Evolutionary conservation across 1,140 invertebrate species (phyloP).

Genomic region (Pogonomyrmex californicus): DNA sequence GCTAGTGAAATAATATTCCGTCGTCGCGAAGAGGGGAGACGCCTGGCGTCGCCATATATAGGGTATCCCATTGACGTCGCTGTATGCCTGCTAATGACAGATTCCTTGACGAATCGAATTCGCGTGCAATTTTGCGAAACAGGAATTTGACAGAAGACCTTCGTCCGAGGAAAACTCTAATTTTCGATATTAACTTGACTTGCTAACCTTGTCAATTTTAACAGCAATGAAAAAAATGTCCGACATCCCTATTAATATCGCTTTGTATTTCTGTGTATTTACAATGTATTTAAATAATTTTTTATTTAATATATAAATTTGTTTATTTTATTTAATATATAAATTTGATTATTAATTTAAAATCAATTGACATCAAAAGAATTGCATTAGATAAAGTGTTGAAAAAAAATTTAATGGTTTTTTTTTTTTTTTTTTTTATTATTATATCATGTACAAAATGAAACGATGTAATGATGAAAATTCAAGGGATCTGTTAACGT

Average conservation of each 20-base stretch:
- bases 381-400: background rate
- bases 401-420: background rate
- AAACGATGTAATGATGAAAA: background rate
- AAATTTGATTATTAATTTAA: background rate
- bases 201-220: background rate
- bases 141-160: background rate
- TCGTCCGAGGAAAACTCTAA: background rate
- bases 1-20: slow-evolving; percentile 75
- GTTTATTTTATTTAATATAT: background rate
- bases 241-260: background rate
- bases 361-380: background rate
- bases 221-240: background rate
- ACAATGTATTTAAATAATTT: background rate
- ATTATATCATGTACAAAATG: background rate
- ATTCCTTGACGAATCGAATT: slow-evolving; percentile 24
- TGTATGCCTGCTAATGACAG: slow-evolving; percentile 20
- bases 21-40: slow-evolving; percentile 61
- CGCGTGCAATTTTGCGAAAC: background rate
- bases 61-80: slow-evolving; percentile 33
- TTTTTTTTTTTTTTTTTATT: no score
- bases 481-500: background rate
- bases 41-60: slow-evolving; percentile 69
- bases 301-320: background rate
- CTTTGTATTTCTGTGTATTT: background rate
- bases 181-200: background rate